phyloP scores from a whole-genome alignment of 2,888 invertebrate genomes.

The Eupsilia transversa region DNA sequence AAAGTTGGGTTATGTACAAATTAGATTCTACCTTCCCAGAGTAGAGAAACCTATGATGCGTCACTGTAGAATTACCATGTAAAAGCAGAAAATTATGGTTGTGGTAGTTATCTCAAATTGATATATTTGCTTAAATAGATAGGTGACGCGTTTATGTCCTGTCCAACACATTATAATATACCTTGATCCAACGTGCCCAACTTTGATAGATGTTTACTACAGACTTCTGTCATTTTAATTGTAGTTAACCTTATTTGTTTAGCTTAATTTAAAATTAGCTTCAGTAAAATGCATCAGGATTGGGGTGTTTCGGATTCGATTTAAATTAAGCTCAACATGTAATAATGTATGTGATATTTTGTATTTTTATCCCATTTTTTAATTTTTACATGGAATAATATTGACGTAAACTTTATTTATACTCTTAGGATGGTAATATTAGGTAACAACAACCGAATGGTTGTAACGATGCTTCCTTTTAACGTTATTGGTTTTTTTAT shows the following conservation, averaged over 20 bases:
- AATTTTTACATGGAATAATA: slow-evolving; percentile 81
- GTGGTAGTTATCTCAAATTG: slow-evolving; percentile 90
- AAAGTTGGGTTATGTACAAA: slow-evolving; percentile 75
- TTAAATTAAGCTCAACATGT: slow-evolving; percentile 91
- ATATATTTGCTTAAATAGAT: slow-evolving; percentile 84
- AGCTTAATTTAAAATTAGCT: slow-evolving; percentile 88
- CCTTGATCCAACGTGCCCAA: slow-evolving; percentile 67
- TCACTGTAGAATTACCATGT: slow-evolving; percentile 85
- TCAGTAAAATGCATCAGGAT: slow-evolving; percentile 68
- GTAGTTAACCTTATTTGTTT: slow-evolving; percentile 84
- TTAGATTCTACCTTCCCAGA: slow-evolving; percentile 74
- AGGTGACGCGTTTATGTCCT: slow-evolving; percentile 79
- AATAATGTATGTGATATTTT: slow-evolving; percentile 91
- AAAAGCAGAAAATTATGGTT: slow-evolving; percentile 88
- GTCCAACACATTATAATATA: slow-evolving; percentile 69
- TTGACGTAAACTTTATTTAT: slow-evolving; percentile 82
- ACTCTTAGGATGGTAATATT: slow-evolving; percentile 79
- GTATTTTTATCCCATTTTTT: slow-evolving; percentile 85
- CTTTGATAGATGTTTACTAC: slow-evolving; percentile 70
- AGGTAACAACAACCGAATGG: slow-evolving; percentile 75
- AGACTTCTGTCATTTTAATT: slow-evolving; percentile 69
- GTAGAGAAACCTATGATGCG: slow-evolving; percentile 77
- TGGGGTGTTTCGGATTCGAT: slow-evolving; percentile 78
- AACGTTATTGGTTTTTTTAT: slow-evolving; percentile 82
- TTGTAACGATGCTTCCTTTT: slow-evolving; percentile 87